These are phyloP conservation scores for Fistularia tabacaria DNA, from an alignment of 2,797 vertebrate species.

Conservation along the genomic window DNA sequence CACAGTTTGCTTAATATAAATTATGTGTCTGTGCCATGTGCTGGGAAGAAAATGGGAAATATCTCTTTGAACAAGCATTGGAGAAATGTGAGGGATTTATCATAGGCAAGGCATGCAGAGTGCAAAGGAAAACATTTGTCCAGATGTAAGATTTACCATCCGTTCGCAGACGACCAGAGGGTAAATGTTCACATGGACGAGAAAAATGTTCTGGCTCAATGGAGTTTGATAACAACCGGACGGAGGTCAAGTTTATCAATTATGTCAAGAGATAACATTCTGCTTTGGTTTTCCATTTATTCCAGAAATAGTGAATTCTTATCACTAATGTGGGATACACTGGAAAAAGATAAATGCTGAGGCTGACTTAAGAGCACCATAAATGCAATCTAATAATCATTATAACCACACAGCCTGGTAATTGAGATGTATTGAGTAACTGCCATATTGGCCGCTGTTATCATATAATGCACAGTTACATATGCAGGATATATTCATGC, in stretches of 20 bases:
- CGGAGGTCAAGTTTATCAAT: constrained; percentile 65
- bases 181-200: constrained; percentile 54
- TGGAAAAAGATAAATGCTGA: constrained; percentile 8
- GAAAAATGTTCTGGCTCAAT: constrained; percentile 53
- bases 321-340: constrained; percentile 52
- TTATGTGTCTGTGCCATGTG: background rate
- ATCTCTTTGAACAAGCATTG: constrained; percentile 20
- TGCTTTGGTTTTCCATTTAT: constrained; percentile 59
- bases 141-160: constrained; percentile 40
- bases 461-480: background rate
- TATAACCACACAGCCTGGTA: too few relatives aligned
- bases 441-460: background rate
- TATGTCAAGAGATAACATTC: constrained; percentile 67
- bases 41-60: constrained; percentile 1
- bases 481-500: background rate
- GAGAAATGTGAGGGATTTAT: constrained; percentile 56
- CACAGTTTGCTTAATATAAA: too few relatives aligned
- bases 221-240: constrained; percentile 61
- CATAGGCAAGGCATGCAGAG: constrained; percentile 17
- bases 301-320: constrained; percentile 50
- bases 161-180: constrained; percentile 53
- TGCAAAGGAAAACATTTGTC: constrained; percentile 45
- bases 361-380: too few relatives aligned
- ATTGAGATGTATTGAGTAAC: too few relatives aligned
- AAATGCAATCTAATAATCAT: too few relatives aligned